Evolutionary conservation across 2,113 vertebrate species (phyloP).

Genomic region (Brachionichthys hirsutus): DNA sequence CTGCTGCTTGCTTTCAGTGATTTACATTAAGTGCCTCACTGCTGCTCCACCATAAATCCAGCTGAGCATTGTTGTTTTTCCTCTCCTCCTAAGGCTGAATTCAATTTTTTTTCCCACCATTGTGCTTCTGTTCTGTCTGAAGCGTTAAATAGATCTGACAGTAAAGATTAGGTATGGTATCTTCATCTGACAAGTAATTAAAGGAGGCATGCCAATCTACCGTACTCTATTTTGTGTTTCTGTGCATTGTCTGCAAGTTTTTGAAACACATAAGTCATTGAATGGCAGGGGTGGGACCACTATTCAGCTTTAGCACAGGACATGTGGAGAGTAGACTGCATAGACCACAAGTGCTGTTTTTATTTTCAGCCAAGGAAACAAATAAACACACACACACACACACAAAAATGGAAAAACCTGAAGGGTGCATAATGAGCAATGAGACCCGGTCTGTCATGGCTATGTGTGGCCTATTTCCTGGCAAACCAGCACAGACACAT

Average conservation of each 20-base stretch:
- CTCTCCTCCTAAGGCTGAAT: background rate
- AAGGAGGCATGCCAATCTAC: slow-evolving; percentile 4
- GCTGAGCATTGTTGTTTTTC: background rate
- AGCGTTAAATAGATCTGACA: slow-evolving; percentile 24
- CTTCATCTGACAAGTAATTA: slow-evolving; percentile 30
- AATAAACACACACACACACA: too few species aligned
- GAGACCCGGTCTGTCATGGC: slow-evolving; percentile 9
- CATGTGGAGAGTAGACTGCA: too few species aligned
- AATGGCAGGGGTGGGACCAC: background rate
- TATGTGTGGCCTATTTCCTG: slow-evolving; percentile 16
- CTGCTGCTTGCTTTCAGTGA: background rate
- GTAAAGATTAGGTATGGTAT: slow-evolving; percentile 2
- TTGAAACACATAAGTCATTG: background rate
- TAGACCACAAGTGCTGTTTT: too few species aligned
- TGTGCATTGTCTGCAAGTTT: background rate
- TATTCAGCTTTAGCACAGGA: background rate
- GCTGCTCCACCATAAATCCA: background rate
- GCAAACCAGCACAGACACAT: slow-evolving; percentile 12
- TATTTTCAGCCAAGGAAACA: too few species aligned
- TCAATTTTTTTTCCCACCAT: background rate
- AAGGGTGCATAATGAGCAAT: background rate
- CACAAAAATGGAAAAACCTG: background rate
- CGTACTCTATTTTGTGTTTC: background rate
- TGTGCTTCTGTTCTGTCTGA: background rate
- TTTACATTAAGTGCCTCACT: slow-evolving; percentile 7